Evolutionary conservation across 2,113 vertebrate species (phyloP).

Genomic region (Pseudorectes ferrugineus): DNA sequence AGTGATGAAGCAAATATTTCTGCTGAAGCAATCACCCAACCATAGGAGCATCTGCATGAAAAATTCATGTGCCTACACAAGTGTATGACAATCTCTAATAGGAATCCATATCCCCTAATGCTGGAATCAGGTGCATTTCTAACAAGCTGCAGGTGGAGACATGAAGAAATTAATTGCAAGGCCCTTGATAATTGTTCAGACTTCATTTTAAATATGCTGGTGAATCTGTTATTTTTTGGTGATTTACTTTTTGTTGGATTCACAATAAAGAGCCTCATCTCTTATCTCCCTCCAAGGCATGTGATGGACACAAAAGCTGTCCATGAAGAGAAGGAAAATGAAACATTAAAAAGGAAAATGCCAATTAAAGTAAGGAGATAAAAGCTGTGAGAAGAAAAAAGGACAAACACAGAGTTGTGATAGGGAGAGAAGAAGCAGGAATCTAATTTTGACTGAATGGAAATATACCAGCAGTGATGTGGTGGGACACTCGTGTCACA

Average conservation of each 20-base stretch:
- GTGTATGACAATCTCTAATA: not conserved
- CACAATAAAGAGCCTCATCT: not conserved
- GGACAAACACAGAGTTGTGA: not conserved
- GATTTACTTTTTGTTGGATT: not conserved
- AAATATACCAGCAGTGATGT: not conserved
- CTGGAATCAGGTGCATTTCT: not conserved
- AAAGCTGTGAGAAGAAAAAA: not conserved
- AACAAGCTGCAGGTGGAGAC: conserved; percentile 5
- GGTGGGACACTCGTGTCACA: not conserved
- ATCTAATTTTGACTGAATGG: not conserved
- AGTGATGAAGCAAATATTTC: not conserved
- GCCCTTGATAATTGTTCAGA: not conserved
- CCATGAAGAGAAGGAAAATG: not conserved
- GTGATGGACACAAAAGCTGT: not conserved
- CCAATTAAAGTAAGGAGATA: not conserved
- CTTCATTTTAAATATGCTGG: not conserved
- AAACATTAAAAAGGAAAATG: not conserved
- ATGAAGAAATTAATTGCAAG: not conserved
- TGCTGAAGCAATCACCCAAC: not conserved
- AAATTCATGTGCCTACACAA: not conserved
- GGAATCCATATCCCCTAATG: not conserved
- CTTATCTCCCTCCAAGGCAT: not conserved
- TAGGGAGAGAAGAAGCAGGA: not conserved
- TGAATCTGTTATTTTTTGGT: not conserved
- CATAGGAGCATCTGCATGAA: not conserved